Base-by-base conservation (phyloP, 2,797 vertebrate species). In the Pipistrellus pipistrellus region DNA sequence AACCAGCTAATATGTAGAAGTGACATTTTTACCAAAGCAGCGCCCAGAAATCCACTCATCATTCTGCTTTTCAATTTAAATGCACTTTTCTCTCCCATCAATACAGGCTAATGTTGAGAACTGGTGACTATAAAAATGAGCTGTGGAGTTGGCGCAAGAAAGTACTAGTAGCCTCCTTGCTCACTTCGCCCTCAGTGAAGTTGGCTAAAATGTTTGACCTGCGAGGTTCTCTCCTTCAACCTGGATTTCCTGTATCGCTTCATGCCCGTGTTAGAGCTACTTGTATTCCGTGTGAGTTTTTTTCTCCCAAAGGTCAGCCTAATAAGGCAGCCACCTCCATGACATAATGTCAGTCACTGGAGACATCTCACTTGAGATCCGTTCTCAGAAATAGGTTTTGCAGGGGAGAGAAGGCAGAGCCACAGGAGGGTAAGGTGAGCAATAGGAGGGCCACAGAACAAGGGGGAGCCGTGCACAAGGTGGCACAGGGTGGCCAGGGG, bases 341-440 rank as follows among this genome's bases (percentile, higher is more conserved):
- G 55, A 6, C 23, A 11, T 30, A 32, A 15, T 38, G 38, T 73
- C 57, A 62, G 73, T 75, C n/a, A 4, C 0, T 57, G 82, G 51
- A 30, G 46, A 51, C 27, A 59, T 27, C 53, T 92, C 48, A 32
- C 23, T 82, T 21, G 72, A 68, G 20, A 83, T 64, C 69, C 44
- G 21, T 14, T 82, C 86, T 75, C 66, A 85, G 85, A 87, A 88
- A 46, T 14, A 57, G 68, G 73, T 44, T 83, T 94, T 51, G 21
- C 51, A 87, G 32, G 51, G 72, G 53, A 78, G 57, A 80, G 69
- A 76, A 85, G 59, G 18, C 35, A 77, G 48, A 66, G 25, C 30
- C 6, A 0, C 15, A 27, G 41, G 25, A 72, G 66, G 35, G 51
- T 48, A 23, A 25, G 30, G 44, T 44, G 59, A 53, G 8, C 41